phyloP scores from a whole-genome alignment of 1,140 invertebrate genomes.

The Halictus rubicundus region DNA sequence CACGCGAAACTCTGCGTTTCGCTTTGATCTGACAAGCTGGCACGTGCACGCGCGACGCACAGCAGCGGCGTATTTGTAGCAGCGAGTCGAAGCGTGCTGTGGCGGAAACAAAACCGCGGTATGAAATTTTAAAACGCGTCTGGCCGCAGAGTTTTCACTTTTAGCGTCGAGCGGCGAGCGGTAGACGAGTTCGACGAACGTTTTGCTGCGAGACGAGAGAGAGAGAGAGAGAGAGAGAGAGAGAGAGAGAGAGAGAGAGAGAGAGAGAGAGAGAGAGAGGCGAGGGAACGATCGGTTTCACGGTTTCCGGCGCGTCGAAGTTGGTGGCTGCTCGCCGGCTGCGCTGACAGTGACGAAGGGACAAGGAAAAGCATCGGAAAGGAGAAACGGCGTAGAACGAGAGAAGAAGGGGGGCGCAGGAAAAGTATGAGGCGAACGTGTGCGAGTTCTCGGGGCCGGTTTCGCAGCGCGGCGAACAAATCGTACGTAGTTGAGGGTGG shows the following conservation, averaged over 20 bases:
- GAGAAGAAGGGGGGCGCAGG: too few relatives aligned
- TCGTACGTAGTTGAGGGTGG: conserved; percentile 26
- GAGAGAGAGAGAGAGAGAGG: not conserved
- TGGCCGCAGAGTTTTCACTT: not conserved
- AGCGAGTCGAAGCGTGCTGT: too few relatives aligned
- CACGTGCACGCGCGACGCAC: too few relatives aligned
- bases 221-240: too few relatives aligned
- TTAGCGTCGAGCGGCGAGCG: not conserved
- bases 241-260: not conserved
- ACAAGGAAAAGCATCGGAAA: not conserved
- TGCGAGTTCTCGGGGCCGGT: conserved; percentile 18
- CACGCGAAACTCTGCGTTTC: conserved; percentile 51
- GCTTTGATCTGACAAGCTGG: conserved; percentile 50
- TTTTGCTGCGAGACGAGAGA: not conserved
- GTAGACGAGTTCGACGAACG: not conserved
- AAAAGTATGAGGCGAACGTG: conserved; percentile 22
- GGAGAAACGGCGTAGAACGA: not conserved
- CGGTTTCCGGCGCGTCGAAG: not conserved
- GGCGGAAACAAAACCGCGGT: not conserved
- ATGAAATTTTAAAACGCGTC: conserved; percentile 10
- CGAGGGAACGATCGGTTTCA: too few relatives aligned
- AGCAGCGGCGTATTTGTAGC: too few relatives aligned
- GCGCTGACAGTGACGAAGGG: conserved; percentile 25
- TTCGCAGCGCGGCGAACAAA: conserved; percentile 22
- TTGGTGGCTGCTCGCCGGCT: not conserved